phyloP scores from a whole-genome alignment of 2,888 invertebrate genomes.

The Spicauda simplicius region DNA sequence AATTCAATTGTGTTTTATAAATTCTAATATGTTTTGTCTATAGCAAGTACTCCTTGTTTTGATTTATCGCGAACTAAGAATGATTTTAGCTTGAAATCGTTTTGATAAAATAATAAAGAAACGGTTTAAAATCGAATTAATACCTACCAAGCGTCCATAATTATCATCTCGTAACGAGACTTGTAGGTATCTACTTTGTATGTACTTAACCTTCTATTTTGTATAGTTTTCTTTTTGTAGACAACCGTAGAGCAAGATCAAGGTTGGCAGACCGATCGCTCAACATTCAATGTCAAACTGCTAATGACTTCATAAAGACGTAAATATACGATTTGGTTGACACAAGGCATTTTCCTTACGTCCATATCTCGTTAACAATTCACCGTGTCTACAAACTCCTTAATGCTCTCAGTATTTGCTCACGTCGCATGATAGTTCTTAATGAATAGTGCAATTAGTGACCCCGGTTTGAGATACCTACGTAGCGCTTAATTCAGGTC shows the following conservation, averaged over 20 bases:
- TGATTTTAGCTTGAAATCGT: too few species aligned
- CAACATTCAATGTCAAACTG: conserved; percentile 50
- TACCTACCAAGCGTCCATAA: too few species aligned
- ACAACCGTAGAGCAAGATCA: conserved; percentile 49
- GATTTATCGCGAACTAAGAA: too few species aligned
- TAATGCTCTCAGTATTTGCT: not conserved
- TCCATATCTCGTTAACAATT: not conserved
- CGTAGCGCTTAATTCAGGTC: conserved; percentile 22
- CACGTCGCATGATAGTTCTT: conserved; percentile 16
- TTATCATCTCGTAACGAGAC: not conserved
- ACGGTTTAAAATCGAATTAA: too few species aligned
- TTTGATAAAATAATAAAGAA: too few species aligned
- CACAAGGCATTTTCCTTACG: too few species aligned
- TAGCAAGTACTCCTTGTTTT: too few species aligned
- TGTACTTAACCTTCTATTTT: not conserved
- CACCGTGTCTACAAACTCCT: not conserved
- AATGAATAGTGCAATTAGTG: conserved; percentile 29
- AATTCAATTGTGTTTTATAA: not conserved
- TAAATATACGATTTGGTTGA: not conserved
- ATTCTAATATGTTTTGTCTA: not conserved
- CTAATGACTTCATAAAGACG: conserved; percentile 46
- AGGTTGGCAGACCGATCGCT: conserved; percentile 42
- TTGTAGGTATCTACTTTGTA: not conserved
- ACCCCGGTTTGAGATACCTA: conserved; percentile 18
- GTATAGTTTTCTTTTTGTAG: not conserved